These are phyloP conservation scores for Atherix ibis DNA, from an alignment of 2,888 invertebrate species.

Conservation along the genomic window DNA sequence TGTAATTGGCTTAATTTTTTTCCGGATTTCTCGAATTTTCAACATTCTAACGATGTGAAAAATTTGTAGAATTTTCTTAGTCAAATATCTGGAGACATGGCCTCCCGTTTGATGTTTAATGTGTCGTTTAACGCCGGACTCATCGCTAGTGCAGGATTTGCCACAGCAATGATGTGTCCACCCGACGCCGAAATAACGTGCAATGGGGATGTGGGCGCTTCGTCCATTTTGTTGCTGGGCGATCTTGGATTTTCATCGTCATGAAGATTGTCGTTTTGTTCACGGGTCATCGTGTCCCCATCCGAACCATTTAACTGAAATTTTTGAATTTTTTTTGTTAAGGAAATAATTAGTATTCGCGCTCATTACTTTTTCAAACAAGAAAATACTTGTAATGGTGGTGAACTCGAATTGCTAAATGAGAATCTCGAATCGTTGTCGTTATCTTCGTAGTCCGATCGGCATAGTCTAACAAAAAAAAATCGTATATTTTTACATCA, in stretches of 20 bases:
- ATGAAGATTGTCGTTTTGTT: conserved; percentile 3
- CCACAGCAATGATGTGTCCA: conserved; percentile 76
- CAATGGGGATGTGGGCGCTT: conserved; percentile 14
- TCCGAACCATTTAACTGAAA: conserved; percentile 9
- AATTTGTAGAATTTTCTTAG: too few species aligned
- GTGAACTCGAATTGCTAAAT: conserved; percentile 61
- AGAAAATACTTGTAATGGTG: conserved; percentile 41
- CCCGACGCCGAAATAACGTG: conserved; percentile 65
- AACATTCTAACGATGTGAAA: too few species aligned
- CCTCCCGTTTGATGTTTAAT: conserved; percentile 25
- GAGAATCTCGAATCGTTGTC: conserved; percentile 54
- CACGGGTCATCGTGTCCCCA: conserved; percentile 3
- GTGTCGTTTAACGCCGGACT: conserved; percentile 33
- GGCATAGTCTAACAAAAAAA: conserved; percentile 11
- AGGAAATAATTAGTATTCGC: neutral
- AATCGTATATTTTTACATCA: neutral
- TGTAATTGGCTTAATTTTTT: neutral
- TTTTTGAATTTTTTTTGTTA: too few species aligned
- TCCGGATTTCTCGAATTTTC: too few species aligned
- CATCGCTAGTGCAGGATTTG: conserved; percentile 66
- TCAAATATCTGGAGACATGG: conserved; percentile 25
- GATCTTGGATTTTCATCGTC: conserved; percentile 11
- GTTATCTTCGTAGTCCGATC: conserved; percentile 29
- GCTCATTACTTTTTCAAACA: neutral
- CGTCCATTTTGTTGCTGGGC: conserved; percentile 9